Evolutionary conservation across 37 sponge, comb jelly and placozoan species (phyloP), one percentile per base, ranked within the genome.

Genomic region (Petrosia ficiformis): DNA sequence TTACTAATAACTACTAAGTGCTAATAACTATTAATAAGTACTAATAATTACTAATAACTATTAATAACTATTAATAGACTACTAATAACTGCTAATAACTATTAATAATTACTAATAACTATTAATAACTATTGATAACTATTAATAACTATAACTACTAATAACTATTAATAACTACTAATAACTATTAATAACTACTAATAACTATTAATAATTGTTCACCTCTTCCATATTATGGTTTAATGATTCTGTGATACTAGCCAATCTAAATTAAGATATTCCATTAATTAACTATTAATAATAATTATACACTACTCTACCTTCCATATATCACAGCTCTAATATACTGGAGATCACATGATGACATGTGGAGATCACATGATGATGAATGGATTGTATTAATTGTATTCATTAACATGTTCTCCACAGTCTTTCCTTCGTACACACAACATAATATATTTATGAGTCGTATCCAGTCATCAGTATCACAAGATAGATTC

Each of bases 21-120:
- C 14, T 48, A 48, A 48, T 48, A 48, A 48, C 54, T 48, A 48
- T 48, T 48, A 48, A 48, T 48, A 48, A 48, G n/a, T 48, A 48
- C 8, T 48, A 48, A 48, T 14, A 19, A 48, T 48, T 48, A 48
- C 8, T 48, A 48, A 48, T 14, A 19, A 48, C 14, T 48, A 48
- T 19, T 48, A 48, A 48, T 14, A 8, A 48, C 14, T 48, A 48
- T 19, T 48, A 48, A 48, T 14, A 8, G n/a, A 48, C 14, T 48
- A 48, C 8, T 48, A 48, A 48, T 14, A 8, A 48, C 14, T 48
- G 14, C 8, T 48, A 48, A 48, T 14, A 19, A 48, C 14, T 48
- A 48, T 19, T 48, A 48, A 48, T 14, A 8, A 48, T 48, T 48
- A 48, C 8, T 48, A 48, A 48, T 48, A 48, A 48, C 54, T 48